Percentiles rank a stretch among this genome's conserved stretches.
Conservation (phyloP, 2,888 invertebrate species). For the Parnassius smintheus region DNA sequence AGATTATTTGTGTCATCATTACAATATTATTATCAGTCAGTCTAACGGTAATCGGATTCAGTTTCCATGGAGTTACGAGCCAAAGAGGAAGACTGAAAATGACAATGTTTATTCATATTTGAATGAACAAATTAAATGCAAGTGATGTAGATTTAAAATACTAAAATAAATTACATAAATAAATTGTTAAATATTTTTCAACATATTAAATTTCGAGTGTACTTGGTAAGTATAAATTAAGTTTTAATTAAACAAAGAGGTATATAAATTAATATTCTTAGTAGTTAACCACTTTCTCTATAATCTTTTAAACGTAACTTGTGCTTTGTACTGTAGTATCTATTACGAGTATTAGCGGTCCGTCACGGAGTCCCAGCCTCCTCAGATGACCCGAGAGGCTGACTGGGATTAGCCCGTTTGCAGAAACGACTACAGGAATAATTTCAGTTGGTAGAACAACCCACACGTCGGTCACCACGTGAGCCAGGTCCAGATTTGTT, state of each 20-base stretch:
- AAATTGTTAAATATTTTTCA: neutral
- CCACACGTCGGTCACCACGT: too few species aligned
- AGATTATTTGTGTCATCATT: too few species aligned
- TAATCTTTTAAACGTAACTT: slow-evolving; percentile 1
- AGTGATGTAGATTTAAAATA: neutral
- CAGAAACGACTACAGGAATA: too few species aligned
- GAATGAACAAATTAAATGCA: neutral
- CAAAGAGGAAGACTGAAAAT: neutral
- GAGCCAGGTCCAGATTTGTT: too few species aligned
- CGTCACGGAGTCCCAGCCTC: too few species aligned
- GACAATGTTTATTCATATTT: neutral
- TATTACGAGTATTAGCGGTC: too few species aligned
- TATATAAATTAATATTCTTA: slow-evolving; percentile 4
- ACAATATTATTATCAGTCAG: too few species aligned
- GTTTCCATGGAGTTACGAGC: neutral
- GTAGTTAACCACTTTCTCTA: neutral
- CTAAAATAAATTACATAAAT: too few species aligned
- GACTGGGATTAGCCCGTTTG: too few species aligned
- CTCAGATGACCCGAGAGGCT: too few species aligned
- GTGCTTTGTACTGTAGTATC: neutral
- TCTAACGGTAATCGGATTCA: neutral
- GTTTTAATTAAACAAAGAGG: slow-evolving; percentile 20
- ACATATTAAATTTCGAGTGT: neutral
- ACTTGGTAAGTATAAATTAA: slow-evolving; percentile 26
- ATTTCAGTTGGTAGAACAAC: too few species aligned